phyloP scores from a whole-genome alignment of 2,888 invertebrate genomes.

The Oscheius sp. region DNA sequence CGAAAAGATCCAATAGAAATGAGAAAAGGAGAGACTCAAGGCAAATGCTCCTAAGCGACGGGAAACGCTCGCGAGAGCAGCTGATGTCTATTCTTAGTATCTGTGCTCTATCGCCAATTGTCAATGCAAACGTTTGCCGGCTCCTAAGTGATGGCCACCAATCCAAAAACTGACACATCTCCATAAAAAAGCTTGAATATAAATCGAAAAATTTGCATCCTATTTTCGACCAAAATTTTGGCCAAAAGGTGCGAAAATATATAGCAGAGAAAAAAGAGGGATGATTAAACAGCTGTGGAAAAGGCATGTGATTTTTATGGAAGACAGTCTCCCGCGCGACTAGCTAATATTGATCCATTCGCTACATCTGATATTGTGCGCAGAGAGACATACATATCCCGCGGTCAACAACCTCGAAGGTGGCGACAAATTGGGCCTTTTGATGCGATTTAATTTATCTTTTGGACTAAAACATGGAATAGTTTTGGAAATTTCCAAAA shows the following conservation, averaged over 20 bases:
- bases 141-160: background rate
- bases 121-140: conserved; percentile 11
- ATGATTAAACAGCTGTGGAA: background rate
- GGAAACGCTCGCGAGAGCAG: background rate
- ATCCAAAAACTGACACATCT: too few species aligned
- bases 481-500: too few species aligned
- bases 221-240: too few species aligned
- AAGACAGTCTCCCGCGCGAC: background rate
- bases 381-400: conserved; percentile 10
- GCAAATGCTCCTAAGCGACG: conserved; percentile 2
- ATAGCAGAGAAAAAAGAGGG: too few species aligned
- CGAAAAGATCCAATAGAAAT: background rate
- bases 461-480: too few species aligned
- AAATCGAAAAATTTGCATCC: too few species aligned
- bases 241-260: too few species aligned
- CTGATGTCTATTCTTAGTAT: conserved; percentile 22
- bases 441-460: too few species aligned
- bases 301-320: background rate
- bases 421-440: background rate
- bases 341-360: conserved; percentile 26
- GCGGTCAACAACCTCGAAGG: background rate
- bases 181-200: too few species aligned
- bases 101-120: conserved; percentile 10
- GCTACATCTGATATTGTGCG: conserved; percentile 22
- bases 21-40: background rate